Conservation (phyloP, 2,113 vertebrate species). For the Muntiacus reevesi region DNA sequence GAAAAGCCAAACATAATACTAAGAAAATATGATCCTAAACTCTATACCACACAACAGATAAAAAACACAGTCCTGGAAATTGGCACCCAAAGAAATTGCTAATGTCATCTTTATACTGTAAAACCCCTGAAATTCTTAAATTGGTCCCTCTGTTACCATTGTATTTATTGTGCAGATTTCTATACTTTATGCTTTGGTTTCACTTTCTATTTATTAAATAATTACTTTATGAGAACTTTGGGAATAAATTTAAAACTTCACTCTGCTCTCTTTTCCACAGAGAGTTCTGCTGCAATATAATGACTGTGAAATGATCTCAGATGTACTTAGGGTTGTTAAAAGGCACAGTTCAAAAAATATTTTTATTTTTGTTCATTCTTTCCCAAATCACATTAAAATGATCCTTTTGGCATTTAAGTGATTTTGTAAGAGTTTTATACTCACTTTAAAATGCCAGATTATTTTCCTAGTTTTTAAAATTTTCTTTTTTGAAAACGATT, state of each 20-base stretch:
- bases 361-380: slow-evolving; percentile 31
- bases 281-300: background rate
- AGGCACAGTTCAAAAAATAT: background rate
- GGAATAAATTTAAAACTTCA: slow-evolving; percentile 23
- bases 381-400: background rate
- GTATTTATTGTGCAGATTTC: slow-evolving; percentile 13
- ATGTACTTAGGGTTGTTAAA: background rate
- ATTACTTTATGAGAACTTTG: slow-evolving; percentile 20
- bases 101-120: background rate
- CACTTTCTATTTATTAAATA: slow-evolving; percentile 49
- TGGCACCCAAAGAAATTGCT: background rate
- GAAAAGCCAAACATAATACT: background rate
- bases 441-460: background rate
- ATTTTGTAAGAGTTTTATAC: background rate
- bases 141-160: background rate
- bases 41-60: background rate
- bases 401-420: background rate
- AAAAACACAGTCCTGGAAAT: background rate
- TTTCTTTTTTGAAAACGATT: background rate
- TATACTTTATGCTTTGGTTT: background rate
- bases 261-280: background rate
- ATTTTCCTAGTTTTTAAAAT: background rate
- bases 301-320: background rate
- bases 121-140: background rate
- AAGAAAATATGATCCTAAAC: background rate